phyloP scores from a whole-genome alignment of 2,888 invertebrate genomes.

The Lagria hirta region DNA sequence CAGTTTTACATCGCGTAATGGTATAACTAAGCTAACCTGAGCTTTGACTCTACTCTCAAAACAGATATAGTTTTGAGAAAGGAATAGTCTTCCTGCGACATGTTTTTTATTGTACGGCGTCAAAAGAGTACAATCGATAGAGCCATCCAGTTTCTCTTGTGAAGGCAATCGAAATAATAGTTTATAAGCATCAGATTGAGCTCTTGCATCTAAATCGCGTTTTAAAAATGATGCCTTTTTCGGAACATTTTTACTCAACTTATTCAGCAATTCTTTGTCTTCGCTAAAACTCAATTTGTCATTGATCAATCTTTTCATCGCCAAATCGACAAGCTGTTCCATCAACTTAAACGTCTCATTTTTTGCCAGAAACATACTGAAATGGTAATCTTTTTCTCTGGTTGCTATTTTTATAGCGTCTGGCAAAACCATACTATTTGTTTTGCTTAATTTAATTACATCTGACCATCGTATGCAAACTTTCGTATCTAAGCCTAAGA shows the following conservation, averaged over 20 bases:
- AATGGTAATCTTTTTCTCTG: constrained; percentile 82
- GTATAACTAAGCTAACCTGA: constrained; percentile 85
- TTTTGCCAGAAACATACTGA: constrained; percentile 88
- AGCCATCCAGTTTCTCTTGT: constrained; percentile 91
- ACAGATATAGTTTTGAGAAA: constrained; percentile 94
- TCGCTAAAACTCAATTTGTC: constrained; percentile 90
- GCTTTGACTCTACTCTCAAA: constrained; percentile 88
- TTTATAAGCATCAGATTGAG: constrained; percentile 89
- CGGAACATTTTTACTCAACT: constrained; percentile 83
- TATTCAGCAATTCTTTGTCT: constrained; percentile 81
- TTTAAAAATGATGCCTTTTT: constrained; percentile 91
- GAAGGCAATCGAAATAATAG: constrained; percentile 83
- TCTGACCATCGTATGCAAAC: constrained; percentile 89
- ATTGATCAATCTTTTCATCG: constrained; percentile 92
- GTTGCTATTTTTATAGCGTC: constrained; percentile 87
- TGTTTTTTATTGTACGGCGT: constrained; percentile 93
- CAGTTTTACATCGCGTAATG: constrained; percentile 75
- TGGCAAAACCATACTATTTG: constrained; percentile 75
- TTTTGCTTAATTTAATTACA: constrained; percentile 77
- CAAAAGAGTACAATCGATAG: constrained; percentile 88
- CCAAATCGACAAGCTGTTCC: constrained; percentile 94
- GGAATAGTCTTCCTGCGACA: constrained; percentile 83
- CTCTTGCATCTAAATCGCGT: constrained; percentile 91
- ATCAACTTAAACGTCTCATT: constrained; percentile 88
- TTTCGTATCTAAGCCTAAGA: constrained; percentile 86